phyloP scores from a whole-genome alignment of 2,113 vertebrate species.

The Pseudorectes ferrugineus region DNA sequence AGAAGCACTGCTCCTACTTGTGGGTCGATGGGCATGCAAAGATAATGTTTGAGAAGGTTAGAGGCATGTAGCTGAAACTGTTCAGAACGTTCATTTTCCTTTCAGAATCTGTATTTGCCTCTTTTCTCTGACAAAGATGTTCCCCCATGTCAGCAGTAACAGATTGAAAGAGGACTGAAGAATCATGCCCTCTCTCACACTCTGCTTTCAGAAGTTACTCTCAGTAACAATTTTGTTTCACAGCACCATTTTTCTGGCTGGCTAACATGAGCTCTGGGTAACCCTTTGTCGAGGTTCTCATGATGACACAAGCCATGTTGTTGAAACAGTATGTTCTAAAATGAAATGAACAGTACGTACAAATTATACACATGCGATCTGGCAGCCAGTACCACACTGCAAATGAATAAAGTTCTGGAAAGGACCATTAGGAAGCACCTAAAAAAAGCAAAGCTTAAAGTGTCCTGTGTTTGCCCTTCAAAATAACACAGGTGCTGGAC shows the following conservation, averaged over 20 bases:
- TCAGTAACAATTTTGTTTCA: background rate
- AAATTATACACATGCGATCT: background rate
- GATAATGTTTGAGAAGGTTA: background rate
- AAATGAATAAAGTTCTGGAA: background rate
- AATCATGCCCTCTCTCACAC: background rate
- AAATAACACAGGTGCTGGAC: background rate
- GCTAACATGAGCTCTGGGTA: background rate
- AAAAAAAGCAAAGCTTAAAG: background rate
- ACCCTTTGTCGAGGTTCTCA: background rate
- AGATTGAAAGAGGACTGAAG: background rate
- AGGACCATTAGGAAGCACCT: background rate
- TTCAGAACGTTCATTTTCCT: background rate
- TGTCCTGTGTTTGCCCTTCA: background rate
- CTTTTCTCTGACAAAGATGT: background rate
- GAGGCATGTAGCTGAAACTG: background rate
- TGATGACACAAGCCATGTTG: conserved; percentile 40
- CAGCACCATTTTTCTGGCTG: conserved; percentile 8
- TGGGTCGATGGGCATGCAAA: background rate
- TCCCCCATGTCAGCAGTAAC: background rate
- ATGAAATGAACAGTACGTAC: conserved; percentile 32
- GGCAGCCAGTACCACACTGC: background rate
- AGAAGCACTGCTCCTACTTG: background rate
- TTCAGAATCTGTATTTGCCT: background rate
- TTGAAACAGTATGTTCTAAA: conserved; percentile 51
- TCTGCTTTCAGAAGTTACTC: background rate